Conservation (phyloP, 2,113 vertebrate species). For the Spermophilus dauricus region DNA sequence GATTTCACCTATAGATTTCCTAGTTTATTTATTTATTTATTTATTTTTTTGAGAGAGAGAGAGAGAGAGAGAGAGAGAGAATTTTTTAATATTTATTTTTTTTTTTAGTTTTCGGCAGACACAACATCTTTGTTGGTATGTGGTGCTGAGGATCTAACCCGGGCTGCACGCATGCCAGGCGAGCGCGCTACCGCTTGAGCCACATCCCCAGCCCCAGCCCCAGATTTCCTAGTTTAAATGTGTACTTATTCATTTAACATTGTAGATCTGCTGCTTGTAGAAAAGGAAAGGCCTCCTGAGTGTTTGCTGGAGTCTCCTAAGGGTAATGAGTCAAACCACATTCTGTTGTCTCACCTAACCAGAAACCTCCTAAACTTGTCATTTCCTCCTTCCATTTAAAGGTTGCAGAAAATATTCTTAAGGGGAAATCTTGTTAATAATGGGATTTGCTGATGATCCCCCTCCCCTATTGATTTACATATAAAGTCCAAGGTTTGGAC, state of each 20-base stretch:
- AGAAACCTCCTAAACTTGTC: neutral
- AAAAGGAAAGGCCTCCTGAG: neutral
- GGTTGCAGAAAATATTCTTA: neutral
- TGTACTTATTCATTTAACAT: neutral
- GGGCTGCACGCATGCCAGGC: no score
- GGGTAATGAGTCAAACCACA: neutral
- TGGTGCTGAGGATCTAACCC: no score
- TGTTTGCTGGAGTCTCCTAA: neutral
- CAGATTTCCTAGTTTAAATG: neutral
- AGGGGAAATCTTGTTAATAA: neutral
- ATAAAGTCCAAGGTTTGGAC: neutral
- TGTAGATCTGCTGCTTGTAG: neutral
- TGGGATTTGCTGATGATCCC: neutral
- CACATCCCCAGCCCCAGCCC: no score
- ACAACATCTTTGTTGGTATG: no score
- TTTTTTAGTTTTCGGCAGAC: no score
- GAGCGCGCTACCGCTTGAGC: no score
- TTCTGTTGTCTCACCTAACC: neutral
- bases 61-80: no score
- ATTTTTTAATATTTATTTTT: no score
- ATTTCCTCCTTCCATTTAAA: conserved; percentile 25
- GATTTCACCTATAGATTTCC: neutral
- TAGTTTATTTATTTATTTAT: neutral
- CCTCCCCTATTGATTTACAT: neutral
- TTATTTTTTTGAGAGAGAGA: no score